Conservation (phyloP, 2,888 invertebrate species). For the Chrysopilus asiliformis region DNA sequence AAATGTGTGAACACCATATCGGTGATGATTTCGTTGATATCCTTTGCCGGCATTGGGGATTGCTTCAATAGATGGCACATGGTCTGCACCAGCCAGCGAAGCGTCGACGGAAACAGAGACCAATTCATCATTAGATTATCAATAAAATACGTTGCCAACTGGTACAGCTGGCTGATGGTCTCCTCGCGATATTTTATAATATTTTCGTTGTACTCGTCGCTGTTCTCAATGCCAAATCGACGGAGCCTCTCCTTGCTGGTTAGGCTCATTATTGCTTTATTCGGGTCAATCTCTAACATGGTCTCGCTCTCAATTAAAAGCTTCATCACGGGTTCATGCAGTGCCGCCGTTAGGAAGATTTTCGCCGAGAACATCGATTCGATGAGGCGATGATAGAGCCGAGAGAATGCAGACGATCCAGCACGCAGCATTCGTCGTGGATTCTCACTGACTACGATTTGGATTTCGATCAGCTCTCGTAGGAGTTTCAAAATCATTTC, state of each 20-base stretch:
- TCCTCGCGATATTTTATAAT: conserved; percentile 65
- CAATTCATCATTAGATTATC: conserved; percentile 69
- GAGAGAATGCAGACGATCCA: conserved; percentile 75
- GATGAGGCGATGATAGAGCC: conserved; percentile 74
- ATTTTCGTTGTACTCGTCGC: conserved; percentile 56
- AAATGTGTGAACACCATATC: conserved; percentile 88
- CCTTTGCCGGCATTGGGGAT: conserved; percentile 31
- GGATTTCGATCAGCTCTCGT: conserved; percentile 54
- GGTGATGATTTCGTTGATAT: conserved; percentile 57
- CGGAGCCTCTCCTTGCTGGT: conserved; percentile 28
- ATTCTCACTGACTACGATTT: conserved; percentile 55
- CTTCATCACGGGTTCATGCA: conserved; percentile 83
- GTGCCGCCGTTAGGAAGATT: conserved; percentile 81
- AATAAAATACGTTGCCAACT: conserved; percentile 69
- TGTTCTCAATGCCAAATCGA: conserved; percentile 67
- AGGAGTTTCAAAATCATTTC: conserved; percentile 49
- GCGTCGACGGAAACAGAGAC: conserved; percentile 77
- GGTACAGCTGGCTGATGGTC: conserved; percentile 64
- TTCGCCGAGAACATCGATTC: conserved; percentile 85
- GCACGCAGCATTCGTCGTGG: conserved; percentile 64
- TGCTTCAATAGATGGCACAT: conserved; percentile 57
- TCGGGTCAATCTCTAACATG: conserved; percentile 83
- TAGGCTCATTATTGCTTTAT: conserved; percentile 47
- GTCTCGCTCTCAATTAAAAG: conserved; percentile 83
- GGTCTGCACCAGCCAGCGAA: conserved; percentile 84